These are phyloP conservation scores for Calameuta filiformis DNA, from an alignment of 2,888 invertebrate species.

Conservation along the genomic window DNA sequence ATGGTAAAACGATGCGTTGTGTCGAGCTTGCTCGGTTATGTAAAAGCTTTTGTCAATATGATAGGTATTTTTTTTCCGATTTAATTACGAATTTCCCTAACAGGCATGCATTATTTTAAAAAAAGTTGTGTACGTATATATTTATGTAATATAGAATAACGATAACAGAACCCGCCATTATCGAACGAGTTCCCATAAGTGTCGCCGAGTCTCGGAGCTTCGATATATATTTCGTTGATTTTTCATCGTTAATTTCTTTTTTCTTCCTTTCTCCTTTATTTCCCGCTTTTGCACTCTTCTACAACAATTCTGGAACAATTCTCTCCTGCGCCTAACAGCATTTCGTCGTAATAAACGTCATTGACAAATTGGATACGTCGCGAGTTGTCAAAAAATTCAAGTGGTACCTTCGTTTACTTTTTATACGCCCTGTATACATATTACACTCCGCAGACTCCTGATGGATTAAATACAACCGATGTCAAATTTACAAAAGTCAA, in stretches of 20 bases:
- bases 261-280: neutral
- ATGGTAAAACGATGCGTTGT: constrained; percentile 25
- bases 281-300: neutral
- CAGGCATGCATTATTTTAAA: constrained; percentile 40
- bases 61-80: constrained; percentile 34
- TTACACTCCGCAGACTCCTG: neutral
- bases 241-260: constrained; percentile 25
- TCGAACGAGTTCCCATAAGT: constrained; percentile 35
- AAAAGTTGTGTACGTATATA: constrained; percentile 18
- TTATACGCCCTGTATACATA: neutral
- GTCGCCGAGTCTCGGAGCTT: constrained; percentile 1
- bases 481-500: neutral
- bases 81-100: constrained; percentile 46
- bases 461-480: neutral
- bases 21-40: constrained; percentile 31
- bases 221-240: constrained; percentile 22
- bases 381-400: neutral
- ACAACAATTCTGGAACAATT: neutral
- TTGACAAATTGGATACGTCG: constrained; percentile 32
- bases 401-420: neutral
- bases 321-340: neutral
- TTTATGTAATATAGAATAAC: neutral
- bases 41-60: constrained; percentile 42
- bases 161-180: constrained; percentile 23
- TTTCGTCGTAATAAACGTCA: constrained; percentile 41